Evolutionary conservation across 30 jellyfish, hydroid and myxozoan species (phyloP).

Genomic region (Aurelia coerulea): DNA sequence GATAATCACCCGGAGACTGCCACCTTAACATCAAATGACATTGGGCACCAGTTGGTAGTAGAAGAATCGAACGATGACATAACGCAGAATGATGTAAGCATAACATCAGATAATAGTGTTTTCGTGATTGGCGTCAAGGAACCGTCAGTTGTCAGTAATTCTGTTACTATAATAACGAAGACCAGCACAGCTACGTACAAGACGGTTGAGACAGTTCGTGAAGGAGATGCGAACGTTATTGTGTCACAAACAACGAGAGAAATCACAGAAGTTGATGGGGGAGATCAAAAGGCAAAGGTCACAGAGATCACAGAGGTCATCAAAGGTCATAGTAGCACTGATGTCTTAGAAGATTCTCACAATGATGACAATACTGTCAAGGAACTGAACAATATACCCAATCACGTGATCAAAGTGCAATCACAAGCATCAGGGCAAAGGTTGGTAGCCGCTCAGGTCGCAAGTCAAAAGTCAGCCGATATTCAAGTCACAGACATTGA

Average conservation of each 20-base stretch:
- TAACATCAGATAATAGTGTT: no score
- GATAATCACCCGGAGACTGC: background rate
- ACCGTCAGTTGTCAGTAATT: background rate
- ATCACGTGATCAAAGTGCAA: background rate
- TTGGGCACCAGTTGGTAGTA: no score
- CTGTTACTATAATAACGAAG: constrained; percentile 7
- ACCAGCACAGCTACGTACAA: constrained; percentile 8
- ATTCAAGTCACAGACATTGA: background rate
- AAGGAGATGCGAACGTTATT: background rate
- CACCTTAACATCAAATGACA: no score
- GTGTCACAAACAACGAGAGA: background rate
- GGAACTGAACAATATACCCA: background rate
- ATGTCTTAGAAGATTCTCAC: no score
- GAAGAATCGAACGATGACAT: no score
- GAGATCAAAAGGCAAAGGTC: no score
- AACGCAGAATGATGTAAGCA: no score
- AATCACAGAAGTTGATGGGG: background rate
- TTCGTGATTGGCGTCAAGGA: no score
- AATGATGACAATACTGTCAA: no score
- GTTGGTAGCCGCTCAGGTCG: background rate
- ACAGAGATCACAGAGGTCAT: no score
- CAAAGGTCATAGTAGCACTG: no score
- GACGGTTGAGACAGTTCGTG: background rate
- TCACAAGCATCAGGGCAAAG: background rate
- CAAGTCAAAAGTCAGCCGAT: background rate